Percentiles rank a stretch among this genome's conserved stretches.
Evolutionary conservation across 2,797 vertebrate genomes (phyloP).

Genomic region (Poliocrania exsul): DNA sequence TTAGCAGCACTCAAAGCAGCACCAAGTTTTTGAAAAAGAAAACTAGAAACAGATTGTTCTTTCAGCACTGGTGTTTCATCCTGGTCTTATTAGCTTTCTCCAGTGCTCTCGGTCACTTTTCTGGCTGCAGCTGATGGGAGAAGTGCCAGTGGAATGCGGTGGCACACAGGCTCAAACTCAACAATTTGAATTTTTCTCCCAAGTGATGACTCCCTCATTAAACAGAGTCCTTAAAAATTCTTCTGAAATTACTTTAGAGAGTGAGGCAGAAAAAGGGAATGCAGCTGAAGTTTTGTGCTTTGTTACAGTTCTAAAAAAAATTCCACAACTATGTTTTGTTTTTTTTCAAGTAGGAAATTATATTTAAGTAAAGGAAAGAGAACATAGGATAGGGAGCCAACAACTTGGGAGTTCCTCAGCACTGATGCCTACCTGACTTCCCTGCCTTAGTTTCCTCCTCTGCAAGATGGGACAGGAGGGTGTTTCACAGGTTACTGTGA

Average conservation of each 20-base stretch:
- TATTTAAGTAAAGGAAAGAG: neutral
- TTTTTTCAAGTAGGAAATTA: neutral
- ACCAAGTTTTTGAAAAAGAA: neutral
- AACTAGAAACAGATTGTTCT: slow-evolving; percentile 9
- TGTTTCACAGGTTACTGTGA: neutral
- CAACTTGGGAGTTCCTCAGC: neutral
- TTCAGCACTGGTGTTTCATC: neutral
- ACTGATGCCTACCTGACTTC: neutral
- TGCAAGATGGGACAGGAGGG: neutral
- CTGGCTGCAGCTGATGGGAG: slow-evolving; percentile 39
- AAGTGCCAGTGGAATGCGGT: slow-evolving; percentile 46
- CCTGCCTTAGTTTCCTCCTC: neutral
- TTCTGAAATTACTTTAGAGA: neutral
- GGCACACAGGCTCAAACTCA: slow-evolving; percentile 42
- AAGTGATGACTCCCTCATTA: slow-evolving; percentile 56
- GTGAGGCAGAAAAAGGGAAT: neutral
- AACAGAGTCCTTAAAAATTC: slow-evolving; percentile 40
- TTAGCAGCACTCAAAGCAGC: neutral
- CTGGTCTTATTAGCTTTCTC: slow-evolving; percentile 49
- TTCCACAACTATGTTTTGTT: neutral
- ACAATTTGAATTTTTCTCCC: slow-evolving; percentile 39
- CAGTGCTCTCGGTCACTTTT: slow-evolving; percentile 7
- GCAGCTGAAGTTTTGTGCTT: neutral
- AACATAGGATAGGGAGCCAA: neutral
- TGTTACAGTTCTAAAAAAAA: neutral